Evolutionary conservation across 2,113 vertebrate species (phyloP).

Genomic region (Osmerus eperlanus): DNA sequence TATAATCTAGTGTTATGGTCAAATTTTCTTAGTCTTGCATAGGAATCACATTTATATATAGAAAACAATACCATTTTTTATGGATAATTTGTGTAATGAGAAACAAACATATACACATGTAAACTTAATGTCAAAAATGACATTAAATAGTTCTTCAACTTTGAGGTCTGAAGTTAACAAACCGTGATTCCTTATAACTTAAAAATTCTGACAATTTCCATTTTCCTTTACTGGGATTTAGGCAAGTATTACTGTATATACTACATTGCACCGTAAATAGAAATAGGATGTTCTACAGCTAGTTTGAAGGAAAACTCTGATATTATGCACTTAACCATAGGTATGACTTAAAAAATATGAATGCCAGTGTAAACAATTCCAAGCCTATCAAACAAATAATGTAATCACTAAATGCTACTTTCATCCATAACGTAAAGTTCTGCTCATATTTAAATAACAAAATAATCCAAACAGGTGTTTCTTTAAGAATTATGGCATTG

Average conservation of each 20-base stretch:
- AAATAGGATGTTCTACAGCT: constrained; percentile 52
- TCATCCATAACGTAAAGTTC: no score
- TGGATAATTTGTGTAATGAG: constrained; percentile 19
- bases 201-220: neutral
- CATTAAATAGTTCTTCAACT: constrained; percentile 17
- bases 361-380: no score
- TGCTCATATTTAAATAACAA: no score
- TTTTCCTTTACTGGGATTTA: constrained; percentile 27
- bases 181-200: constrained; percentile 47
- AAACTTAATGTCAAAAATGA: constrained; percentile 25
- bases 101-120: constrained; percentile 29
- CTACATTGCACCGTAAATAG: constrained; percentile 41
- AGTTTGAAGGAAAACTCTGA: neutral
- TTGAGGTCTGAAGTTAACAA: constrained; percentile 30
- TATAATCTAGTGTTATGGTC: constrained; percentile 19
- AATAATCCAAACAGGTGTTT: no score
- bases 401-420: no score
- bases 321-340: neutral
- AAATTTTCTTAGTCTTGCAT: constrained; percentile 63
- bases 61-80: constrained; percentile 42
- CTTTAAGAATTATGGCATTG: no score
- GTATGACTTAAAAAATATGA: neutral
- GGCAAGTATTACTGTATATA: constrained; percentile 51
- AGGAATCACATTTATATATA: constrained; percentile 65
- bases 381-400: no score